These are phyloP conservation scores for Phacellophora camtschatica DNA, from an alignment of 30 jellyfish, hydroid and myxozoan genomes.

Conservation along the genomic window DNA sequence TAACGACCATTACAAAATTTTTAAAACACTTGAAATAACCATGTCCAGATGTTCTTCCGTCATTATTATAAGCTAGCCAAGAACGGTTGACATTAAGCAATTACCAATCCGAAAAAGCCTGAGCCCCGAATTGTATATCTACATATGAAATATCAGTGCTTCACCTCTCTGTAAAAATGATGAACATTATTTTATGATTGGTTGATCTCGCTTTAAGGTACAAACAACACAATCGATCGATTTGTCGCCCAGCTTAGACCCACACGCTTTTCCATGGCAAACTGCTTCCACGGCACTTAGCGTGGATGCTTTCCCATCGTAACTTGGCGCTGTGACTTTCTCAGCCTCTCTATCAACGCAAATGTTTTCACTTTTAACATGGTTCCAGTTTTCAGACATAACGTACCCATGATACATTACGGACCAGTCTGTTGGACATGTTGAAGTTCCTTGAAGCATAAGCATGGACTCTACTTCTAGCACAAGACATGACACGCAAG, in stretches of 20 bases:
- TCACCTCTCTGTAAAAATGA: neutral
- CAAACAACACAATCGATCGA: slow-evolving; percentile 67
- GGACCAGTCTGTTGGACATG: slow-evolving; percentile 74
- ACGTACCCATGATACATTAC: slow-evolving; percentile 63
- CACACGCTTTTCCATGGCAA: slow-evolving; percentile 81
- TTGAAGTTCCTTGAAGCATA: slow-evolving; percentile 34
- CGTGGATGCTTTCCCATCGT: slow-evolving; percentile 44
- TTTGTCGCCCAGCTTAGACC: slow-evolving; percentile 47
- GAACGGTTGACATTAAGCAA: too few species aligned
- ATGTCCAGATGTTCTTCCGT: too few species aligned
- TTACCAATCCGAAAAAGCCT: too few species aligned
- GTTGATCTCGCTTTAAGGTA: neutral
- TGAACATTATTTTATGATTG: neutral
- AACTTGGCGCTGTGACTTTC: slow-evolving; percentile 29
- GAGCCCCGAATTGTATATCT: too few species aligned
- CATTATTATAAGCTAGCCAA: too few species aligned
- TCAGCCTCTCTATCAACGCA: slow-evolving; percentile 78
- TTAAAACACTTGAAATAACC: too few species aligned
- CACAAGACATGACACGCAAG: slow-evolving; percentile 54
- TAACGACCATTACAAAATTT: too few species aligned
- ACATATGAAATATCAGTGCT: too few species aligned
- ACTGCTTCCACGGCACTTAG: slow-evolving; percentile 56
- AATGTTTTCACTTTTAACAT: slow-evolving; percentile 61
- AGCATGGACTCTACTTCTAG: slow-evolving; percentile 38
- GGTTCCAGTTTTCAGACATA: slow-evolving; percentile 86